Conservation (phyloP, 1,140 invertebrate genomes). For the Drosophila erecta region DNA sequence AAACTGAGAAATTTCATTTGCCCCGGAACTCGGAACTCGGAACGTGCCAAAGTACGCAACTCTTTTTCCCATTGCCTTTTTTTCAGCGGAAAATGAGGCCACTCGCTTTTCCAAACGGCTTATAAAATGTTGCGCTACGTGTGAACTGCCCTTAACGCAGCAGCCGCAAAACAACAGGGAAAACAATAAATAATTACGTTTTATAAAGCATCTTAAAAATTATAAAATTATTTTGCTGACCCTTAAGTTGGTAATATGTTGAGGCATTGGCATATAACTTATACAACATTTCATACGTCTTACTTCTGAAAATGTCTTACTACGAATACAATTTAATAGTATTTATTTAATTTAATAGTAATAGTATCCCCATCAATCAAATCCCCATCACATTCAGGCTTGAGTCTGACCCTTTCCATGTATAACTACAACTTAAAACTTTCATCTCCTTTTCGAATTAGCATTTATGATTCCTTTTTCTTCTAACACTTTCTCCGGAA, state of each 20-base stretch:
- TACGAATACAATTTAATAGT: no score
- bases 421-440: conserved; percentile 18
- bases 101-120: conserved; percentile 24
- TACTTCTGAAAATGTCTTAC: no score
- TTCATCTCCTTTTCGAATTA: conserved; percentile 16
- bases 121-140: conserved; percentile 24
- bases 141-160: not conserved
- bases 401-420: conserved; percentile 6
- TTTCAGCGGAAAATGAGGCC: conserved; percentile 4
- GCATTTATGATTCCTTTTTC: conserved; percentile 29
- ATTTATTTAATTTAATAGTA: no score
- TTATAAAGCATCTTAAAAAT: not conserved
- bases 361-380: no score
- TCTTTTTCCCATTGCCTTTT: conserved; percentile 6
- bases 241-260: no score
- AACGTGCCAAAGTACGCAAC: conserved; percentile 55
- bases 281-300: not conserved
- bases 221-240: no score
- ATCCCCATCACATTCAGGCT: not conserved
- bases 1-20: conserved; percentile 53
- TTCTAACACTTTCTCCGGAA: conserved; percentile 22
- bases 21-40: conserved; percentile 34
- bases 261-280: no score
- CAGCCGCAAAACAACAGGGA: conserved; percentile 2
- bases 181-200: conserved; percentile 30